Base-by-base conservation (phyloP, 2,113 vertebrate genomes). In the Lota lota region DNA sequence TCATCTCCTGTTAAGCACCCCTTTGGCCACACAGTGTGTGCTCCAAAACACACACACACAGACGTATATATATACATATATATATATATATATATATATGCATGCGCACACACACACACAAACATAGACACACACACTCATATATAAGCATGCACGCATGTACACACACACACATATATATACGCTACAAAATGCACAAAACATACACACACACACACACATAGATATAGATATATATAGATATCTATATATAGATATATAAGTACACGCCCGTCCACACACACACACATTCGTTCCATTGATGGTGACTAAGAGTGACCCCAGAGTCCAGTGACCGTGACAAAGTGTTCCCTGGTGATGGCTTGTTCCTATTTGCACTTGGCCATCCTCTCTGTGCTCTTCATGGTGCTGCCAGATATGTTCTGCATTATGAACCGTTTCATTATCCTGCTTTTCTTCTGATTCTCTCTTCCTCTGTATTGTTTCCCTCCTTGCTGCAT, bases 251-350 rank as follows among this genome's bases (percentile, higher is more conserved):
- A 6, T 33, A 33, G 4, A 33, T 33, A 33, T 33, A 33, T 33
- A 33, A 33, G 28, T 33, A 33, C 28, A 28, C 24, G 24, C 24
- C 3, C 24, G n/a, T n/a, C n/a, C n/a, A n/a, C n/a, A 61, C 59
- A 61, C 20, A 61, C 20, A 61, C 20, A 22, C 22, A 22, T 14
- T 10, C 12, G 59, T 61, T 57, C 17, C 64, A 50, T 22, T 2
- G 10, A 63, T 21, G 58, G 72, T 70, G 78, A 74, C 68, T 76
- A 69, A 70, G 22, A 63, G 56, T 33, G 73, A 67, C 50, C 36
- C 68, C 61, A 74, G 59, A 79, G 78, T 73, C 22, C 22, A 56
- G 17, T 63, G 36, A 69, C 53, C n/a, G 6, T 63, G 60, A 69
- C 63, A 28, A 12, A 28, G 51, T 28, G 59, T 63, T 65, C 65